Conservation (phyloP, 2,113 vertebrate genomes). For the Scomber japonicus region DNA sequence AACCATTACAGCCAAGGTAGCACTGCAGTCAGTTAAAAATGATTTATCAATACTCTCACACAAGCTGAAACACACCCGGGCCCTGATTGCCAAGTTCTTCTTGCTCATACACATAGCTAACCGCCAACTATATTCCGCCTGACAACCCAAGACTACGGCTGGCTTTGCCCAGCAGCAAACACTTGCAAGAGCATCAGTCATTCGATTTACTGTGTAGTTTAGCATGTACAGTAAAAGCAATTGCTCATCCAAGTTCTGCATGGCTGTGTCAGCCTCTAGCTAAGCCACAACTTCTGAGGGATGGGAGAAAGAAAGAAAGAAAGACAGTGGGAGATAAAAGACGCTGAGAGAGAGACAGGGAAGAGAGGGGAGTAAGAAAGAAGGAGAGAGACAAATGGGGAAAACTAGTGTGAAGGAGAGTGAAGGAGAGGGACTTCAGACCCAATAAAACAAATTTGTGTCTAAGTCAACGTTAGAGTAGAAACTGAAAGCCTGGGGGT, state of each 20-base stretch:
- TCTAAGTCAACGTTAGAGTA: conserved; percentile 61
- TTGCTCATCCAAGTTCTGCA: conserved; percentile 71
- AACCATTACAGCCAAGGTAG: conserved; percentile 75
- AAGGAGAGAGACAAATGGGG: conserved; percentile 66
- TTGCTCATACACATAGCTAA: conserved; percentile 49
- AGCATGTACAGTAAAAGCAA: conserved; percentile 77
- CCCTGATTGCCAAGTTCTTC: conserved; percentile 59
- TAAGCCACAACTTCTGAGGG: conserved; percentile 73
- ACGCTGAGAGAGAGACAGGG: background rate
- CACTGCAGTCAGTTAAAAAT: conserved; percentile 78
- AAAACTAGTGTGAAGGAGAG: conserved; percentile 77
- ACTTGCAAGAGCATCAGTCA: conserved; percentile 74
- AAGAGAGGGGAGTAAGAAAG: conserved; percentile 12
- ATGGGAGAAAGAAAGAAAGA: conserved; percentile 57
- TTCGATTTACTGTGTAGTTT: conserved; percentile 70
- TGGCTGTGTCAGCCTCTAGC: conserved; percentile 74
- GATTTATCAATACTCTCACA: conserved; percentile 78
- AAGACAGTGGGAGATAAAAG: conserved; percentile 52
- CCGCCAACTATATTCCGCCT: conserved; percentile 52
- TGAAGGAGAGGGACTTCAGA: conserved; percentile 76
- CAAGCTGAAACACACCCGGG: conserved; percentile 56
- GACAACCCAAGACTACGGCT: conserved; percentile 72
- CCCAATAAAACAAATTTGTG: conserved; percentile 74
- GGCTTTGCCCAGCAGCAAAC: conserved; percentile 68
- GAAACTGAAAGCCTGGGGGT: conserved; percentile 56